A percentile compares a stretch with the other conserved stretches of the same genome.
Evolutionary conservation across 2,888 invertebrate genomes (phyloP).

Genomic region (Morpho deidamia): DNA sequence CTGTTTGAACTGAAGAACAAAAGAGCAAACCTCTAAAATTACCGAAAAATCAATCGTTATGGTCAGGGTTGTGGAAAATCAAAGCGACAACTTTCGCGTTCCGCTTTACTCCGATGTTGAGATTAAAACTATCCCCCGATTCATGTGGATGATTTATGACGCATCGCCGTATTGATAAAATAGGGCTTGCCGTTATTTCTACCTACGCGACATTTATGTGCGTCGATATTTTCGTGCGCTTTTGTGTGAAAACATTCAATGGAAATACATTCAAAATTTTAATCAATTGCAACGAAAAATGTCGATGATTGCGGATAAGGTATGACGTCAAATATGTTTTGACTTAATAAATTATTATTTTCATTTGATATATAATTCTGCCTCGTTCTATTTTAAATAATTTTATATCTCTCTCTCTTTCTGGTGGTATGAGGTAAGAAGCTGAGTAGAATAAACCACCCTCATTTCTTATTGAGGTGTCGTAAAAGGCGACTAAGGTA

Average conservation of each 20-base stretch:
- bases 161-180: constrained; percentile 24
- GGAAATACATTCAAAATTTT: not conserved
- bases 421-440: no score
- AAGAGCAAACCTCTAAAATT: no score
- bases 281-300: not conserved
- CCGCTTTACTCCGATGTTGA: constrained; percentile 22
- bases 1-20: no score
- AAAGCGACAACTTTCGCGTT: constrained; percentile 39
- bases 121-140: constrained; percentile 27
- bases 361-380: no score
- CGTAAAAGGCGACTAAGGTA: no score
- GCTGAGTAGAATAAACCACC: no score
- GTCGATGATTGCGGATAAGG: not conserved
- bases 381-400: not conserved
- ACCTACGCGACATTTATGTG: constrained; percentile 11
- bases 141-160: constrained; percentile 24
- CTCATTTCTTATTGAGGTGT: no score
- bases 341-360: no score
- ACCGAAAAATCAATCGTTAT: not conserved
- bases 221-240: constrained; percentile 4
- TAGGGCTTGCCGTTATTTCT: constrained; percentile 15
- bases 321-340: no score
- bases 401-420: no score
- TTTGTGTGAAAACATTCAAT: not conserved
- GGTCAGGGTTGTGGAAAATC: constrained; percentile 52